Conservation (phyloP, 1,140 invertebrate genomes). For the Battus philenor region DNA sequence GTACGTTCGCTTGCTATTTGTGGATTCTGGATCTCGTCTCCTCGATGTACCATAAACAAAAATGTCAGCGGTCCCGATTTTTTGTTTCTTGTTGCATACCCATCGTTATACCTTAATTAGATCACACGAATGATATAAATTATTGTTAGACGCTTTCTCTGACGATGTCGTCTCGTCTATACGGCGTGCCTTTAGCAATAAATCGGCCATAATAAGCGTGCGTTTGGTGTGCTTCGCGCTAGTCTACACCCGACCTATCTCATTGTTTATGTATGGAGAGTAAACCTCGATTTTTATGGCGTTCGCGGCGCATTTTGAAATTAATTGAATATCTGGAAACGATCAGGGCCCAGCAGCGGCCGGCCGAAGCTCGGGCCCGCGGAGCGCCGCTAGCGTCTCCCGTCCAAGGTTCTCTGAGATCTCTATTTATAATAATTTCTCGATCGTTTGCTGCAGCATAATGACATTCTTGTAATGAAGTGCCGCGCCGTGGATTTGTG, state of each 20-base stretch:
- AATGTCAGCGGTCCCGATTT: conserved; percentile 77
- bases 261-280: conserved; percentile 75
- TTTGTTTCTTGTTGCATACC: conserved; percentile 74
- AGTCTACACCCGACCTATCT: conserved; percentile 72
- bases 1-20: conserved; percentile 75
- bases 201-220: conserved; percentile 73
- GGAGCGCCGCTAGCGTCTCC: conserved; percentile 43
- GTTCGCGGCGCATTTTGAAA: conserved; percentile 50
- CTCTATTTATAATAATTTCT: conserved; percentile 73
- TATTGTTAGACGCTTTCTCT: conserved; percentile 66
- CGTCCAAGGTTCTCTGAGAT: conserved; percentile 60
- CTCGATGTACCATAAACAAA: conserved; percentile 77
- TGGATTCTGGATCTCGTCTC: conserved; percentile 75
- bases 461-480: conserved; percentile 73
- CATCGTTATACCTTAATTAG: conserved; percentile 72
- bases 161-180: conserved; percentile 38
- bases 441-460: conserved; percentile 68
- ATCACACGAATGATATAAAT: conserved; percentile 73
- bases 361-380: conserved; percentile 28
- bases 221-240: conserved; percentile 68
- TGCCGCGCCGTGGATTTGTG: conserved; percentile 63
- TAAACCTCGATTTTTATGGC: conserved; percentile 71
- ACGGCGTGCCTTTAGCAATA: conserved; percentile 55
- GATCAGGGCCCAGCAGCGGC: conserved; percentile 33
- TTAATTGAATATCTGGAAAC: conserved; percentile 55